A percentile compares a stretch with the other conserved stretches of the same genome.
Evolutionary conservation across 2,797 vertebrate species (phyloP).

Genomic region (Craterocephalus amniculus): DNA sequence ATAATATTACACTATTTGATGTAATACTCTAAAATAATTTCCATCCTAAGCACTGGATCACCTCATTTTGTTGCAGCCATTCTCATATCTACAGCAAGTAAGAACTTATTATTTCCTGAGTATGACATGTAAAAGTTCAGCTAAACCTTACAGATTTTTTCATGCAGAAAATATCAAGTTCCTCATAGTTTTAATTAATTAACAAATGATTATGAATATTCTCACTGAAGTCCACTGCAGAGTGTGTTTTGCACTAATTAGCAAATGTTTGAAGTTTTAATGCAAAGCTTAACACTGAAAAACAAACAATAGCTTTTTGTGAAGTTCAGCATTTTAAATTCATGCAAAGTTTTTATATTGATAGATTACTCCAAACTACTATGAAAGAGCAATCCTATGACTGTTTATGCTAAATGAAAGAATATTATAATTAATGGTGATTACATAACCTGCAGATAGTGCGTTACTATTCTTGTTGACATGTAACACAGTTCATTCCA

Average conservation of each 20-base stretch:
- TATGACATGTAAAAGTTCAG: not conserved
- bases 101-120: not conserved
- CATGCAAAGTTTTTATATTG: not conserved
- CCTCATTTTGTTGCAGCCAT: not conserved
- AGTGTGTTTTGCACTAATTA: not conserved
- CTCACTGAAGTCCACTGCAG: not conserved
- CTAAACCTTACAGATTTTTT: conserved; percentile 8
- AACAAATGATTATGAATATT: not conserved
- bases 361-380: too few species aligned
- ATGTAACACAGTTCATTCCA: not conserved
- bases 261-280: not conserved
- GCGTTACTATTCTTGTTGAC: not conserved
- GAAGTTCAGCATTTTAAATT: not conserved
- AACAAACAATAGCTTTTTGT: not conserved
- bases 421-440: not conserved
- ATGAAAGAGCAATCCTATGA: not conserved
- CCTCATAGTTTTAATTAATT: not conserved
- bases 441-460: not conserved
- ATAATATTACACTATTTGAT: not conserved
- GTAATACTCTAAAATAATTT: not conserved
- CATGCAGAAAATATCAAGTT: not conserved
- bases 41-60: not conserved
- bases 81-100: not conserved
- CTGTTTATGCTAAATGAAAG: not conserved
- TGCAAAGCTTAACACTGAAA: not conserved